A percentile compares a stretch with the other conserved stretches of the same genome.
Conservation (phyloP, 2,113 vertebrate species). For the Paradisaea rubra region DNA sequence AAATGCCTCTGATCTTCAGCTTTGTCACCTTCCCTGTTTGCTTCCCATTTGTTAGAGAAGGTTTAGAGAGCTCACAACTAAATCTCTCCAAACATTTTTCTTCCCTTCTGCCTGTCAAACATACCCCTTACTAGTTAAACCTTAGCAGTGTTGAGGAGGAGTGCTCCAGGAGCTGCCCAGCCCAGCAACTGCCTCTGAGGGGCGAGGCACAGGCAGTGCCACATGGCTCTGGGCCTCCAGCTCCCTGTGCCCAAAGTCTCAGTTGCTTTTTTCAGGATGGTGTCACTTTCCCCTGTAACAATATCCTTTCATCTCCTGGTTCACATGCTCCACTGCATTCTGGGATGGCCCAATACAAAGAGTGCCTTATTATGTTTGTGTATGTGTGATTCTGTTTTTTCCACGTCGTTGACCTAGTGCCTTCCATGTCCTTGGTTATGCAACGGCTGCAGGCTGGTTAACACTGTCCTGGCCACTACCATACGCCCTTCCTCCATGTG, state of each 20-base stretch:
- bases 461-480: conserved; percentile 13
- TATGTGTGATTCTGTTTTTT: conserved; percentile 67
- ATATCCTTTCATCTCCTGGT: conserved; percentile 70
- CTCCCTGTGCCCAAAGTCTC: not conserved
- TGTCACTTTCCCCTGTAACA: conserved; percentile 63
- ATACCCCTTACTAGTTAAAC: not conserved
- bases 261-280: conserved; percentile 52
- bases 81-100: not conserved
- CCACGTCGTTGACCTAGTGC: conserved; percentile 51
- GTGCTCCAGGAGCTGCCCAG: not conserved
- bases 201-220: not conserved
- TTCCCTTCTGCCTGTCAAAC: not conserved
- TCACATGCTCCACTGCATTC: conserved; percentile 55
- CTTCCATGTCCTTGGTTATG: conserved; percentile 68
- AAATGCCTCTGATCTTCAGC: not conserved
- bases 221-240: not conserved
- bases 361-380: conserved; percentile 67
- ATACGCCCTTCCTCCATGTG: not conserved
- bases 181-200: not conserved
- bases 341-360: conserved; percentile 65
- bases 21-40: not conserved
- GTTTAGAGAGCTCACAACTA: not conserved
- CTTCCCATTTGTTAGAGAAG: not conserved
- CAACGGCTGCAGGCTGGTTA: conserved; percentile 36
- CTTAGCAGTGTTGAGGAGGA: not conserved